A percentile compares a stretch with the other conserved stretches of the same genome.
These are phyloP conservation scores for Pandemis cinnamomeana DNA, from an alignment of 2,888 invertebrate species.

Conservation along the genomic window DNA sequence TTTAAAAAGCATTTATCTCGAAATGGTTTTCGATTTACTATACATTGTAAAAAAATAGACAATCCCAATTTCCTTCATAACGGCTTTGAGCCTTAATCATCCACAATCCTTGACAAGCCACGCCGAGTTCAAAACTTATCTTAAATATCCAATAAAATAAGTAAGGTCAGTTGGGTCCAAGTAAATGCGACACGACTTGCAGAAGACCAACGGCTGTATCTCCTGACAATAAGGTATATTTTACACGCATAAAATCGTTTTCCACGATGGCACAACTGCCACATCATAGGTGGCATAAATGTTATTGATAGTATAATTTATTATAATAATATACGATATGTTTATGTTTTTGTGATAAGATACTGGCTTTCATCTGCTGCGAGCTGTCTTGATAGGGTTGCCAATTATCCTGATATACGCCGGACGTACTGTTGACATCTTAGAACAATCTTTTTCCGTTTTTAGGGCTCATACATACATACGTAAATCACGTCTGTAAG, in stretches of 20 bases:
- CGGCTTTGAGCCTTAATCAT: not conserved
- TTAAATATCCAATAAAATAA: constrained; percentile 7
- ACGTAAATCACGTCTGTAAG: too few relatives aligned
- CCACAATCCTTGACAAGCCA: not conserved
- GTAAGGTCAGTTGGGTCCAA: not conserved
- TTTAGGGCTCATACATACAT: too few relatives aligned
- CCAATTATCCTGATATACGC: too few relatives aligned
- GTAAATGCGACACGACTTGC: not conserved
- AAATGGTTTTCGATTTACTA: too few relatives aligned
- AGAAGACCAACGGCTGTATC: not conserved
- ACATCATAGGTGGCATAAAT: constrained; percentile 5
- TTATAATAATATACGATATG: not conserved
- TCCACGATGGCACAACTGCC: not conserved
- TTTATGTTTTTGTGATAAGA: not conserved
- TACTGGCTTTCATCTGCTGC: not conserved
- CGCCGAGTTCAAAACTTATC: not conserved
- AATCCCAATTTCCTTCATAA: too few relatives aligned
- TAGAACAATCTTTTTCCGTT: too few relatives aligned
- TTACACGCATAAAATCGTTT: not conserved
- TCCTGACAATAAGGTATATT: not conserved
- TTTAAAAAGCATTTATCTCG: too few relatives aligned
- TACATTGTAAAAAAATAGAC: too few relatives aligned
- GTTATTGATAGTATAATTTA: not conserved
- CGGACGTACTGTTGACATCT: too few relatives aligned
- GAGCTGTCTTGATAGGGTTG: not conserved